These are phyloP conservation scores for Acanthoscelides obtectus DNA, from an alignment of 2,888 invertebrate species.

Conservation along the genomic window DNA sequence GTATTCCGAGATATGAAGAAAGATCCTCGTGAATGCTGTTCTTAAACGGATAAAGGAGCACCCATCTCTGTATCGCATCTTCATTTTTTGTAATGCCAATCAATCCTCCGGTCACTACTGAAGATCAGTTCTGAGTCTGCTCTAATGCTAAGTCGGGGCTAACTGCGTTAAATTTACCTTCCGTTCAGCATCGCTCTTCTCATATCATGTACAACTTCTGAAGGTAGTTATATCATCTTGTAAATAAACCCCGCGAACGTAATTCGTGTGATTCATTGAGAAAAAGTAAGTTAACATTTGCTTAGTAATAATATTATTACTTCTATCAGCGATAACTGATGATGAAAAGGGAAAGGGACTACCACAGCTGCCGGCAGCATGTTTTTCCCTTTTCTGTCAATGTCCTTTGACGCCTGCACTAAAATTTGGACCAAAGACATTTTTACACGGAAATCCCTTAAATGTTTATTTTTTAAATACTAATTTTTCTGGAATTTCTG, in stretches of 20 bases:
- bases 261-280: background rate
- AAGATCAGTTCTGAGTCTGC: constrained; percentile 30
- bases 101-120: constrained; percentile 29
- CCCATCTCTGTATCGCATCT: constrained; percentile 26
- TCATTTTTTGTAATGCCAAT: too few species aligned
- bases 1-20: constrained; percentile 18
- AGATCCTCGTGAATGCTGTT: background rate
- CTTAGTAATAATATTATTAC: background rate
- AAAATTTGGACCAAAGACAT: too few species aligned
- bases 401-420: too few species aligned
- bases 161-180: constrained; percentile 25
- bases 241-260: background rate
- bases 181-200: background rate
- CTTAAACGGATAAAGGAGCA: constrained; percentile 16
- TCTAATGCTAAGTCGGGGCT: constrained; percentile 30
- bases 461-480: too few species aligned
- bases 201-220: background rate
- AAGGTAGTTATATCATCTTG: background rate
- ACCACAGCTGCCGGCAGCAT: too few species aligned
- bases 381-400: too few species aligned
- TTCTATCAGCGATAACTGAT: background rate
- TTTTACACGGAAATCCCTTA: too few species aligned
- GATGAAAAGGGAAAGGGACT: too few species aligned
- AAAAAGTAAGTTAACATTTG: background rate
- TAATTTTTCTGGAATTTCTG: too few species aligned